These are phyloP conservation scores for Biston betularia DNA, from an alignment of 2,888 invertebrate genomes.

Conservation along the genomic window DNA sequence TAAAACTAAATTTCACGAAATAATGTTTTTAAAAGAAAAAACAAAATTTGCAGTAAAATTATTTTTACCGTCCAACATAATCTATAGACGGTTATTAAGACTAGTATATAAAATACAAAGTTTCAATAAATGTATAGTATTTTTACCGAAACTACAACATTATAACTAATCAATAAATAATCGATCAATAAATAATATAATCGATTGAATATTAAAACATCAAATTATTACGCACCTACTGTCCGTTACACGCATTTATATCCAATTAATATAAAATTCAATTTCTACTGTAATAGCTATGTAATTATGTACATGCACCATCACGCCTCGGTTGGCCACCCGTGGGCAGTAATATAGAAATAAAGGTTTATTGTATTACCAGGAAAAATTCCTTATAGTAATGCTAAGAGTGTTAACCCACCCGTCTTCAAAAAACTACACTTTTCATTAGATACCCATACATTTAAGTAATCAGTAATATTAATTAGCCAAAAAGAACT, in stretches of 20 bases:
- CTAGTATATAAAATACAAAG: too few species aligned
- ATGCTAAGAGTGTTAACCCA: too few species aligned
- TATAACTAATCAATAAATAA: neutral
- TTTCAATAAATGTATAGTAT: neutral
- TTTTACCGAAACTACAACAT: conserved; percentile 11
- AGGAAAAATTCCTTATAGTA: too few species aligned
- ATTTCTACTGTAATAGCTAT: conserved; percentile 14
- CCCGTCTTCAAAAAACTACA: too few species aligned
- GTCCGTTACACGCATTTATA: conserved; percentile 10
- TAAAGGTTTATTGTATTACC: conserved; percentile 13
- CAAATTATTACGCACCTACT: conserved; percentile 18
- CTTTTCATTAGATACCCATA: too few species aligned
- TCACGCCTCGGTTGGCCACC: conserved; percentile 14
- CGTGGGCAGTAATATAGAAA: conserved; percentile 14
- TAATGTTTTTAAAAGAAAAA: too few species aligned
- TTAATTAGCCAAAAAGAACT: too few species aligned
- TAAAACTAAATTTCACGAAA: neutral
- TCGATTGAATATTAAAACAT: conserved; percentile 21
- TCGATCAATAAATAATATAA: too few species aligned
- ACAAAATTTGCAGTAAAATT: neutral
- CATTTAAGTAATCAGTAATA: too few species aligned
- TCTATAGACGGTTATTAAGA: too few species aligned
- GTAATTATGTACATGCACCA: conserved; percentile 12
- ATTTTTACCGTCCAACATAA: too few species aligned
- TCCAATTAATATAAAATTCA: conserved; percentile 19